These are phyloP conservation scores for Hydrotaea diabolus DNA, from an alignment of 2,888 invertebrate species.

Conservation along the genomic window DNA sequence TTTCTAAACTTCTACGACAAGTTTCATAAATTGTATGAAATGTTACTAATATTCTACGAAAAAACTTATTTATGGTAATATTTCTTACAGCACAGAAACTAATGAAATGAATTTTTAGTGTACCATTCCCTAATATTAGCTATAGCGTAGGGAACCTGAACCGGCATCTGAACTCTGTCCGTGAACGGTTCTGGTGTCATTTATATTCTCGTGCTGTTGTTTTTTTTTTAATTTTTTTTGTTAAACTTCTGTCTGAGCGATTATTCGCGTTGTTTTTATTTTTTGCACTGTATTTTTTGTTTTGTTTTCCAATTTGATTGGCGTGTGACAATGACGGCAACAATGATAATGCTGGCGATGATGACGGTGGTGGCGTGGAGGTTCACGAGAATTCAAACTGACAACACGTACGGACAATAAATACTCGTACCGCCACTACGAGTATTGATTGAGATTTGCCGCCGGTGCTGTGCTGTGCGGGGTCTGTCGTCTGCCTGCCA, in stretches of 20 bases:
- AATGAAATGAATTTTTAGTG: no score
- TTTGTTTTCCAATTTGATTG: constrained; percentile 54
- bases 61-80: no score
- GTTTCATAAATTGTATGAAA: no score
- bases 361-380: constrained; percentile 16
- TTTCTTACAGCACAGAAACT: no score
- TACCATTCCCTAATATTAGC: no score
- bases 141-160: not conserved
- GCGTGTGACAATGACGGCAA: constrained; percentile 64
- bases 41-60: no score
- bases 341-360: constrained; percentile 46
- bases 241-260: constrained; percentile 5
- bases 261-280: constrained; percentile 23
- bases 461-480: constrained; percentile 36
- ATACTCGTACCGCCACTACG: not conserved
- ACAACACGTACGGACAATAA: constrained; percentile 24
- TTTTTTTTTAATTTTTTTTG: not conserved
- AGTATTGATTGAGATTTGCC: constrained; percentile 55
- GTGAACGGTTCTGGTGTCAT: not conserved
- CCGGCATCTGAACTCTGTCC: not conserved
- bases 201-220: not conserved
- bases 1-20: no score
- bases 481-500: not conserved
- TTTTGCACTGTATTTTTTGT: constrained; percentile 45
- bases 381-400: constrained; percentile 47